Evolutionary conservation across 2,888 invertebrate genomes (phyloP), one percentile per base, ranked within the genome.

Genomic region (Sphaerophoria rueppellii): DNA sequence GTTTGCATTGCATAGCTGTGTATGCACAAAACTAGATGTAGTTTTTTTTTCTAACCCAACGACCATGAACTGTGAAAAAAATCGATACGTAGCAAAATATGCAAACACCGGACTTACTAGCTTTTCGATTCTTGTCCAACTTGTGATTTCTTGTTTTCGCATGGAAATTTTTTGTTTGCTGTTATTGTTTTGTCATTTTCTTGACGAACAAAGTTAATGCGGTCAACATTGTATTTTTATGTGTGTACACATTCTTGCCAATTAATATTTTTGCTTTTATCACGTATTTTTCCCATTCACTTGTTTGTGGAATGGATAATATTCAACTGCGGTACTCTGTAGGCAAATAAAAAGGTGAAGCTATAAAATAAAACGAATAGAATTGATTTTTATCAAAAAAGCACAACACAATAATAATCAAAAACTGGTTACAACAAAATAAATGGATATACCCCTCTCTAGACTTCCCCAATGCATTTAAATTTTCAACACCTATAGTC

Each of bases 71-170:
- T 24, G 40, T 48, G 63, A 12, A 63, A 63, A 63, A 63, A 63
- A 63, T 63, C 63, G 63, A 63, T 63, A 48, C 46, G 63, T n/a
- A 34, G 43, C 60, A 43, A 43, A 60, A 60, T 43, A 43, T 43
- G 34, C 9, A 14, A 34, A 48, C 9, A 63, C 24, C 24, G 24
- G 24, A 24, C 24, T 24, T 2, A 24, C 24, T 46, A 32, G 1
- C 7, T 9, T 34, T 61, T 46, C 14, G 46, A 7, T 63, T 63
- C n/a, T 46, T 14, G 6, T 4, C 9, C 40, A 40, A 24, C 24
- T 43, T 43, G 43, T 12, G 2, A 35, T 24, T 60, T 50, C 11
- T n/a, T 63, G n/a, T 9, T 63, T 48, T 32, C 2, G 9, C 0
- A n/a, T 24, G 57, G 7, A 37, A 57, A n/a, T 37, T 57, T 37